Base-by-base conservation (phyloP, 2,113 vertebrate species). In the Ivindomyrus marchei region DNA sequence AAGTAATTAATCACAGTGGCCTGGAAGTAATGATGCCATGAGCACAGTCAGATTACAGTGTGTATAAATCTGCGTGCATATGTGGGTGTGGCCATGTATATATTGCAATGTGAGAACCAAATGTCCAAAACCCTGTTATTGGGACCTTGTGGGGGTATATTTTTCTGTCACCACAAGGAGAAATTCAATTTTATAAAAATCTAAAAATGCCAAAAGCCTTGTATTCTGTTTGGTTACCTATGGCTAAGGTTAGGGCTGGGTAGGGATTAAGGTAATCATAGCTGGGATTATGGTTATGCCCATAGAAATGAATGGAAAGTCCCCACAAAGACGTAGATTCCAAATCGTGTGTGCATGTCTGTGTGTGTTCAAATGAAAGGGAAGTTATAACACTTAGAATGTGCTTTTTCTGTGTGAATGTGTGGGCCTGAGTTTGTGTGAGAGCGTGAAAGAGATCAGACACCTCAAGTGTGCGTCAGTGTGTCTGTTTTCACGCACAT, bases 1-100 rank as follows among this genome's bases (percentile, higher is more conserved):
- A 94, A 95, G 93, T 93, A 95, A 95, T 95, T 95, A 95, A 95
- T 95, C 94, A 94, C 92, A 70, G 93, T 88, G 86, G 92, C 93
- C 91, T 90, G 91, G 24, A 91, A 93, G 93, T 93, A 94, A 91
- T 87, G 89, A 89, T 58, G 92, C 93, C 90, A 90, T 24, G 84
- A 92, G 92, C 89, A 90, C 90, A 88, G 27, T 31, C 58, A 89
- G 47, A 74, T 90, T 17, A 31, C 3, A 8, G 4, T 36, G 27
- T 39, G 87, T 92, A 90, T 86, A 88, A 90, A 17, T 88, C 31
- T 52, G 85, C 6, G 45, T n/a, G 58, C 49, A 6, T 39, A 56
- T 66, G 24, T 89, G 88, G 47, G 88, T 80, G 58, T 36, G 27
- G 24, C 24, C n/a, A 66, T 66, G 58, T 27, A 27, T 66, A 27